Evolutionary conservation across 1,140 invertebrate species (phyloP), one percentile per base, ranked within the genome.

Genomic region (Tetramorium alpestre): DNA sequence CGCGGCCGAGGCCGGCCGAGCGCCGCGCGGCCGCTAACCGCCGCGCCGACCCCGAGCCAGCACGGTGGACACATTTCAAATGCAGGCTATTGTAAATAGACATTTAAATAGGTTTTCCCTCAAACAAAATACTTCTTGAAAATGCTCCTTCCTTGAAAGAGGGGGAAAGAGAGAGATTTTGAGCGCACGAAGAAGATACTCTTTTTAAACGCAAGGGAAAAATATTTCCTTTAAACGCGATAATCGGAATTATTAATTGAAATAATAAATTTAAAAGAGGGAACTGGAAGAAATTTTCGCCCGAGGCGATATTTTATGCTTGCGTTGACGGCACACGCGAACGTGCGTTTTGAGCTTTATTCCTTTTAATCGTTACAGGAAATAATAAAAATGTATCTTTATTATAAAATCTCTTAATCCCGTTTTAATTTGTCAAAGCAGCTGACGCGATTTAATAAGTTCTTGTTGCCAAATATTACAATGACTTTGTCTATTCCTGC

Each of bases 1-100:
- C 64, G 7, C n/a, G 18, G 11, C 62, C 92, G 93, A 91, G 8
- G 25, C 2, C 18, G 16, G 11, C 78, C 93, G 92, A 92, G 60
- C 16, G 75, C 8, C 33, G 65, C n/a, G n/a, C 54, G n/a, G 72
- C 38, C 41, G 60, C 10, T 33, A 33, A 33, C 33, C 33, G 16
- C 16, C 25, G 75, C 60, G 25, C 25, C 58, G 28, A 7, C 7
- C 41, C 41, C 41, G 41, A n/a, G 22, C 76, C n/a, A 49, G 41
- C 60, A 13, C 76, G 62, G 5, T 38, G 18, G 51, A n/a, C 70
- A 73, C 28, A 56, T 73, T 56, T 73, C 49, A 7, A 73, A 38
- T 51, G 4, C 49, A 10, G 16, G 28, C 51, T 73, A 33, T 73
- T 38, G n/a, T 73, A 72, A 72, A 72, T 33, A 22, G 70, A 18